These are phyloP conservation scores for Acrocyrtus sp. DNA, from an alignment of 2,888 invertebrate genomes.

Conservation along the genomic window DNA sequence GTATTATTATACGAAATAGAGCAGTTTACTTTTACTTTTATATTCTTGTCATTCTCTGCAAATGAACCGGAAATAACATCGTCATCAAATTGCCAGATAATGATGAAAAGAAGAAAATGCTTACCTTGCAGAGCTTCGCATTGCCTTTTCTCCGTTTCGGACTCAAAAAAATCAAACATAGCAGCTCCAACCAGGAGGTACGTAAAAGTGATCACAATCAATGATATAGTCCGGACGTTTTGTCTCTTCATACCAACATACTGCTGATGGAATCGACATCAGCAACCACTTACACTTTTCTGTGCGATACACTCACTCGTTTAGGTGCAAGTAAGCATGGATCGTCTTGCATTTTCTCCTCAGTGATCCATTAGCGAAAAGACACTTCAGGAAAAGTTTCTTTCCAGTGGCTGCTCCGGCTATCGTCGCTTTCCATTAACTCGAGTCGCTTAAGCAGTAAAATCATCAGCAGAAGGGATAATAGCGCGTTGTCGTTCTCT, in stretches of 20 bases:
- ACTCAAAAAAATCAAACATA: constrained; percentile 98
- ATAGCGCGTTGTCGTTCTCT: constrained; percentile 17
- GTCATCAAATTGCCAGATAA: too few species aligned
- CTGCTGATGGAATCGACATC: constrained; percentile 64
- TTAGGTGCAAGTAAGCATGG: constrained; percentile 9
- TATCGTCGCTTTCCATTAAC: constrained; percentile 9
- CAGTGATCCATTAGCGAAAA: neutral
- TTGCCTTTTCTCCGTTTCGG: constrained; percentile 92
- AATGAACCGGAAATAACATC: too few species aligned
- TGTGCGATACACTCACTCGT: constrained; percentile 58
- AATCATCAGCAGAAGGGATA: constrained; percentile 31
- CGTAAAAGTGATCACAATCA: constrained; percentile 99
- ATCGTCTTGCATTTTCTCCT: constrained; percentile 26
- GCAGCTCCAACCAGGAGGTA: constrained; percentile 99
- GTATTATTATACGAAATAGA: too few species aligned
- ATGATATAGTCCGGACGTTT: constrained; percentile 99
- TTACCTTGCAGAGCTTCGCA: constrained; percentile 89
- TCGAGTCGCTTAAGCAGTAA: constrained; percentile 31
- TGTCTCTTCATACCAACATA: constrained; percentile 95
- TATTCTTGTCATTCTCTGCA: too few species aligned
- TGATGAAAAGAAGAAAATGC: too few species aligned
- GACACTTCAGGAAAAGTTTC: neutral
- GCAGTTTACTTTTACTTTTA: too few species aligned
- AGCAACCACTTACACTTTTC: constrained; percentile 62
- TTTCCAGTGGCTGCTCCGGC: neutral